Base-by-base conservation (phyloP, 2,888 invertebrate species). In the Boloria selene region DNA sequence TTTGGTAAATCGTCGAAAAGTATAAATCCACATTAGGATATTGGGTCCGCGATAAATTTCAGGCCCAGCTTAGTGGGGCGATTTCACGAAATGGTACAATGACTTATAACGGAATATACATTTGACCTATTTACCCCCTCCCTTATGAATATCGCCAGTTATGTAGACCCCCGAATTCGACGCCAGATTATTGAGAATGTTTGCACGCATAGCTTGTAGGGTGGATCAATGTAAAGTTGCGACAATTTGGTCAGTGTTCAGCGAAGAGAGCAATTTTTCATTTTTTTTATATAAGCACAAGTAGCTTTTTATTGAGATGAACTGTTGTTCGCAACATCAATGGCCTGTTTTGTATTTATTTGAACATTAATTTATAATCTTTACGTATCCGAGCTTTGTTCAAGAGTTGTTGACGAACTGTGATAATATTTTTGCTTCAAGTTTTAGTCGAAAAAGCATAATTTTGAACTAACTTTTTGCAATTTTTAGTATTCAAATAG, bases 81-180 rank as follows among this genome's bases (percentile, higher is more conserved):
- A 83, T 86, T 84, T 84, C 75, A 76, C 82, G 83, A 79, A 86
- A 86, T 79, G 83, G 78, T 79, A 77, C 81, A 80, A 86, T 87
- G 85, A 88, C 84, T 87, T 88, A 88, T 84, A 87, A 81, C 82
- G 78, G 84, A 80, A 85, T 88, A 88, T 86, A 88, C 84, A 84
- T 86, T 82, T 84, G 83, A 84, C 84, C 84, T 84, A 86, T 83
- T 85, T 83, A 82, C 79, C 75, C 75, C 75, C 76, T 70, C 73
- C 73, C 74, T 56, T 75, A 70, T 72, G 73, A 68, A 65, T 68
- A 61, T 67, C 64, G 69, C 74, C 74, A 73, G 70, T 54, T 61
- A 61, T 47, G 47, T 53, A 67, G 71, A 69, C 61, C 69, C 55
- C 65, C 53, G 13, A 65, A 61, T 47, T 61, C 55, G 50, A 45